Percentiles rank a stretch among this genome's conserved stretches.
Evolutionary conservation across 1,140 invertebrate species (phyloP).

Genomic region (Proctacanthus coquilletti): DNA sequence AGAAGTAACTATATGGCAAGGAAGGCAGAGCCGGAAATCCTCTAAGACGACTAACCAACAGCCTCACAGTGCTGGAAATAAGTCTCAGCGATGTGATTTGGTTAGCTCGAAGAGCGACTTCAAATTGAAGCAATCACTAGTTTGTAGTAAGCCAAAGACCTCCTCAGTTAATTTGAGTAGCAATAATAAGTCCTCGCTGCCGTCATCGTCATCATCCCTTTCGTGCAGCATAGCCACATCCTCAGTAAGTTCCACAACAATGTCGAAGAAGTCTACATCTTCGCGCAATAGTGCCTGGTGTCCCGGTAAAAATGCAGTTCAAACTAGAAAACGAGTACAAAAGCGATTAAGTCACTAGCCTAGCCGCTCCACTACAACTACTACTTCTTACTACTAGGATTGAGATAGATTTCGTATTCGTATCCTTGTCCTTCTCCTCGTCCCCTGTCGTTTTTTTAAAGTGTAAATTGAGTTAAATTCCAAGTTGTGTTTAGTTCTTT

Average conservation of each 20-base stretch:
- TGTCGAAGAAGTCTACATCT: not conserved
- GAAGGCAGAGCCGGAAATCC: not conserved
- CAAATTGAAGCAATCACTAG: not conserved
- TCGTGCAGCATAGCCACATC: not conserved
- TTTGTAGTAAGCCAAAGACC: not conserved
- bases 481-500: too few species aligned
- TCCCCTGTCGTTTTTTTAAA: too few species aligned
- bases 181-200: not conserved
- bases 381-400: too few species aligned
- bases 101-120: not conserved
- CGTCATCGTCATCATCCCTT: not conserved
- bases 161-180: not conserved
- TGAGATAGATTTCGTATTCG: too few species aligned
- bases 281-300: conserved; percentile 1
- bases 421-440: too few species aligned
- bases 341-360: not conserved
- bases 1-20: not conserved
- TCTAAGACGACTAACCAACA: not conserved
- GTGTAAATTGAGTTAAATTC: too few species aligned
- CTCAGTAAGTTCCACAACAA: not conserved
- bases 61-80: not conserved
- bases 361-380: too few species aligned
- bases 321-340: conserved; percentile 4
- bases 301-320: not conserved
- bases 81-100: not conserved